Conservation (phyloP, 2,888 invertebrate genomes). For the Hirudinaria manillensis region DNA sequence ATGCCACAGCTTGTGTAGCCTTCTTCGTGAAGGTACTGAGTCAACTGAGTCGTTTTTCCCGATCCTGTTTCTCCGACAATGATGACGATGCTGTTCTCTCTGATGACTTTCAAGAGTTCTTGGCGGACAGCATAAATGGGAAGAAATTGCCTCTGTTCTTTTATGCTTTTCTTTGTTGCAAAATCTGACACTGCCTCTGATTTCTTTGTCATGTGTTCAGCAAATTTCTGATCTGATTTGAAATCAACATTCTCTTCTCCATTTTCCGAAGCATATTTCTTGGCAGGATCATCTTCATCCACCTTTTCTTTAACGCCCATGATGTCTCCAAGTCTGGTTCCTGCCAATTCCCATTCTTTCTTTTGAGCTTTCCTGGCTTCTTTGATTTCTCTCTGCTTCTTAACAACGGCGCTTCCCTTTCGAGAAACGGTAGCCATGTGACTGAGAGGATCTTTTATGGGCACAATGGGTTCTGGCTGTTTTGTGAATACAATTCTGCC, state of each 20-base stretch:
- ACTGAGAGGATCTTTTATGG: slow-evolving; percentile 85
- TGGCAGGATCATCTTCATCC: slow-evolving; percentile 56
- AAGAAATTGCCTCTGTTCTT: slow-evolving; percentile 80
- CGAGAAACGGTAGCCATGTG: slow-evolving; percentile 94
- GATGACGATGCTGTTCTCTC: slow-evolving; percentile 79
- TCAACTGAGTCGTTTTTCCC: slow-evolving; percentile 94
- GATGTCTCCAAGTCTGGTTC: slow-evolving; percentile 89
- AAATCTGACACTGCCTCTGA: slow-evolving; percentile 71
- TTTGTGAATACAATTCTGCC: slow-evolving; percentile 98
- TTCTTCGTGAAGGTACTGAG: slow-evolving; percentile 86
- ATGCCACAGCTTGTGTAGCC: slow-evolving; percentile 83
- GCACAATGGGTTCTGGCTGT: slow-evolving; percentile 96
- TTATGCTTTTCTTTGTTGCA: slow-evolving; percentile 70
- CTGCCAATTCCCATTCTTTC: slow-evolving; percentile 97
- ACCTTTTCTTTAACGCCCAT: slow-evolving; percentile 78
- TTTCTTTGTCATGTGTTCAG: slow-evolving; percentile 72
- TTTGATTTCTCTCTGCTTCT: slow-evolving; percentile 86
- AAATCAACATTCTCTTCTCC: slow-evolving; percentile 60
- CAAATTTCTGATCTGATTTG: slow-evolving; percentile 89
- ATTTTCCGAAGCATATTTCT: too few species aligned
- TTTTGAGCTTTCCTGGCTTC: slow-evolving; percentile 93
- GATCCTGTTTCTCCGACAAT: slow-evolving; percentile 92
- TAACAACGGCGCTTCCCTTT: slow-evolving; percentile 79
- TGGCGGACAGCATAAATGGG: slow-evolving; percentile 93
- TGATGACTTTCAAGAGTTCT: slow-evolving; percentile 69